Base-by-base conservation (phyloP, 2,888 invertebrate genomes). In the Eugnorisma glareosa region DNA sequence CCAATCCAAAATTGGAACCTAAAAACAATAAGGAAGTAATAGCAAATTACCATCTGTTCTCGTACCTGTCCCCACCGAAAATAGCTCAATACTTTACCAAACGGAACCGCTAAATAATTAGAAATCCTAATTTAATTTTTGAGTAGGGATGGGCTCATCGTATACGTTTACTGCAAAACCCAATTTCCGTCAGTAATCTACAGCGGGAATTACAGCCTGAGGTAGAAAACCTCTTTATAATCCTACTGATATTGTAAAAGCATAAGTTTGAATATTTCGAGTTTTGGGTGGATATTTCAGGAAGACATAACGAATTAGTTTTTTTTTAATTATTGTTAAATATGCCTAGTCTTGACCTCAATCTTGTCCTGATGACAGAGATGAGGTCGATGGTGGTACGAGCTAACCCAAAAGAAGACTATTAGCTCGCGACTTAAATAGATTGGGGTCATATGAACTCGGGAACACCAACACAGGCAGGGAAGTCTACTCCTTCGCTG, bases 151-250 rank as follows among this genome's bases (percentile, higher is more conserved):
- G 57, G 51, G 21, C 48, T 81, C 63, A 37, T 72, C 83, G 59
- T 59, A 82, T 69, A 69, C 69, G 67, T 40, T 66, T 37, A 61
- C 64, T 59, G 77, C 69, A 66, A 77, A 85, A 77, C 40, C 51
- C 74, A 86, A 83, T 83, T 83, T 83, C 77, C 83, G 83, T 66
- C 28, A 31, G 78, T 83, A 83, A 83, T 77, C 69, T 70, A 73
- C 51, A 45, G 57, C 35, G 63, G 63, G 78, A 67, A 77, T 82
- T 77, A 82, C 45, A 63, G 68, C 31, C 54, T 51, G 48, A 40
- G 66, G 66, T 24, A 31, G 35, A n/a, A 35, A n/a, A 45, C 37
- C 37, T 71, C 69, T 63, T 40, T 51, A 69, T 82, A 74, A 86
- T 69, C 74, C 57, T 15, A 63, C 43, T 35, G 3, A 67, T 64